Conservation (phyloP, 2,888 invertebrate species). For the Pomacea canaliculata region DNA sequence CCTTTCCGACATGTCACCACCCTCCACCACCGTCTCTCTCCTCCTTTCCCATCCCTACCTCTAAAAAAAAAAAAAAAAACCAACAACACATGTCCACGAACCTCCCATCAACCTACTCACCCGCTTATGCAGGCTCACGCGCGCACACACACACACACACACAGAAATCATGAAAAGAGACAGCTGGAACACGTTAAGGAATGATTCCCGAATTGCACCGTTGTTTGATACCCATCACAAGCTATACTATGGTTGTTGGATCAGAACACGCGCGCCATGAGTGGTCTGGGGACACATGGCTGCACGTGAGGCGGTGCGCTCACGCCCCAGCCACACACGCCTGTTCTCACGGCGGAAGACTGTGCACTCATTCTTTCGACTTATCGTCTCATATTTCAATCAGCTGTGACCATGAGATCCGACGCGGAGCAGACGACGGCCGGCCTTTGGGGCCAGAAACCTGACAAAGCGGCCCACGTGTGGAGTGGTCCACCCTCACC, state of each 20-base stretch:
- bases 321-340: too few relatives aligned
- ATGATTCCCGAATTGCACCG: not conserved
- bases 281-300: too few relatives aligned
- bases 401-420: too few relatives aligned
- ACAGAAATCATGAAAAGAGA: not conserved
- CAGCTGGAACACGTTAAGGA: not conserved
- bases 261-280: too few relatives aligned
- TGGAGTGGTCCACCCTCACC: too few relatives aligned
- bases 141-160: not conserved
- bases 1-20: not conserved
- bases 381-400: slow-evolving; percentile 4
- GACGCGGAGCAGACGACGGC: too few relatives aligned
- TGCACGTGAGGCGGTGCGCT: too few relatives aligned
- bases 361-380: not conserved
- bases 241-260: not conserved
- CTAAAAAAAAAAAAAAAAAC: too few relatives aligned
- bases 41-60: not conserved
- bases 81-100: too few relatives aligned
- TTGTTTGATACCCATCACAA: not conserved
- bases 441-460: too few relatives aligned
- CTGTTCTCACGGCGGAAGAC: not conserved
- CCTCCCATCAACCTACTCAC: not conserved
- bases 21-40: slow-evolving; percentile 2
- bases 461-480: too few relatives aligned
- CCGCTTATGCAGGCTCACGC: not conserved